phyloP scores from a whole-genome alignment of 2,797 vertebrate species.

The Amphiprion clarkii region DNA sequence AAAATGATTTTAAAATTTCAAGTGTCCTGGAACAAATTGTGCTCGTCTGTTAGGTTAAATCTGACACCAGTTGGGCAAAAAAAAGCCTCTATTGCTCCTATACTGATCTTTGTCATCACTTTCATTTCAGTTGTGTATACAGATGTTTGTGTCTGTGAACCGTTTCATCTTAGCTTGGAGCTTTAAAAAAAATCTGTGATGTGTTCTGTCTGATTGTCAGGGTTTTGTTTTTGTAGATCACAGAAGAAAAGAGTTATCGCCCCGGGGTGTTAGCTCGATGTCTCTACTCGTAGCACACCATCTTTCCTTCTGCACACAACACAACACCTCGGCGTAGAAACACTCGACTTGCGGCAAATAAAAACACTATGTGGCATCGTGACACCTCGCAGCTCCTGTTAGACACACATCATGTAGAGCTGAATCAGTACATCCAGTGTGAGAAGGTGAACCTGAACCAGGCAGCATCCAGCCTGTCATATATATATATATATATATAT shows the following conservation, averaged over 20 bases:
- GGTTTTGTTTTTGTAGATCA: constrained; percentile 47
- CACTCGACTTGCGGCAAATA: background rate
- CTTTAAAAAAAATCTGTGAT: constrained; percentile 28
- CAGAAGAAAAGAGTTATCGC: constrained; percentile 40
- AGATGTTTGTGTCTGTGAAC: background rate
- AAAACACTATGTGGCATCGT: background rate
- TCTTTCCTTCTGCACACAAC: constrained; percentile 34
- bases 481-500: too few species aligned
- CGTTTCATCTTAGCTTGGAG: constrained; percentile 8
- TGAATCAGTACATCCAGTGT: constrained; percentile 1
- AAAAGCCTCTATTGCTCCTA: too few species aligned
- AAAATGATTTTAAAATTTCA: too few species aligned
- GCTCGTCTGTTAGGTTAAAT: background rate
- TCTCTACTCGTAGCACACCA: constrained; percentile 50
- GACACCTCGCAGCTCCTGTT: background rate
- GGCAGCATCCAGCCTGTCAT: background rate
- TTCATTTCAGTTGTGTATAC: constrained; percentile 9
- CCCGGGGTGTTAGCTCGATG: constrained; percentile 45
- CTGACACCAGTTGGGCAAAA: background rate
- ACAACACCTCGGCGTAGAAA: constrained; percentile 17
- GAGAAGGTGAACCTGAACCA: constrained; percentile 7
- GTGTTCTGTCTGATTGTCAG: constrained; percentile 11
- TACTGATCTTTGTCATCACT: background rate
- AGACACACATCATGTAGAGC: background rate
- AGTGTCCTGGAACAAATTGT: too few species aligned